These are phyloP conservation scores for Brachyptera risi DNA, from an alignment of 2,888 invertebrate species.

Conservation along the genomic window DNA sequence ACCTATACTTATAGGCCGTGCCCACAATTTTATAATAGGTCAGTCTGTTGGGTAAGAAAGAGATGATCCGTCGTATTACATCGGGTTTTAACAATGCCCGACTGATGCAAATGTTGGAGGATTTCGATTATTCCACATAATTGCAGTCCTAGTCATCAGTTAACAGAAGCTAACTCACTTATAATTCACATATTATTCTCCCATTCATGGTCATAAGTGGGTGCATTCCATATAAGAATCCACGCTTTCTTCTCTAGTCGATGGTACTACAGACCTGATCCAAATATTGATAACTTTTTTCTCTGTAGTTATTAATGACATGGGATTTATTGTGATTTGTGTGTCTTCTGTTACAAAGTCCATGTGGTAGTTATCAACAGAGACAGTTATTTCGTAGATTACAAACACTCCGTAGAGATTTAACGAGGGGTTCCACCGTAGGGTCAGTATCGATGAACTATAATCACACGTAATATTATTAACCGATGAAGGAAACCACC, in stretches of 20 bases:
- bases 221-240: no score
- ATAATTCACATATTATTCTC: no score
- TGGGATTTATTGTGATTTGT: not conserved
- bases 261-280: conserved; percentile 25
- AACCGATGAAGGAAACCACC: conserved; percentile 33
- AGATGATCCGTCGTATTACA: no score
- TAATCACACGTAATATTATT: conserved; percentile 27
- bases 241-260: conserved; percentile 12
- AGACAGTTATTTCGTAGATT: not conserved
- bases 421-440: conserved; percentile 30
- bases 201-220: no score
- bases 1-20: no score
- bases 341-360: not conserved
- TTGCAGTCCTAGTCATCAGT: no score
- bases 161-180: no score
- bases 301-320: not conserved
- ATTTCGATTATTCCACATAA: no score
- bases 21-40: no score
- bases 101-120: no score
- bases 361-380: not conserved
- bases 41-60: no score
- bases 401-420: conserved; percentile 23
- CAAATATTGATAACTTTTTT: conserved; percentile 15
- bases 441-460: not conserved
- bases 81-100: no score